These are phyloP conservation scores for Austrolebias charrua DNA, from an alignment of 2,797 vertebrate species.

Conservation along the genomic window DNA sequence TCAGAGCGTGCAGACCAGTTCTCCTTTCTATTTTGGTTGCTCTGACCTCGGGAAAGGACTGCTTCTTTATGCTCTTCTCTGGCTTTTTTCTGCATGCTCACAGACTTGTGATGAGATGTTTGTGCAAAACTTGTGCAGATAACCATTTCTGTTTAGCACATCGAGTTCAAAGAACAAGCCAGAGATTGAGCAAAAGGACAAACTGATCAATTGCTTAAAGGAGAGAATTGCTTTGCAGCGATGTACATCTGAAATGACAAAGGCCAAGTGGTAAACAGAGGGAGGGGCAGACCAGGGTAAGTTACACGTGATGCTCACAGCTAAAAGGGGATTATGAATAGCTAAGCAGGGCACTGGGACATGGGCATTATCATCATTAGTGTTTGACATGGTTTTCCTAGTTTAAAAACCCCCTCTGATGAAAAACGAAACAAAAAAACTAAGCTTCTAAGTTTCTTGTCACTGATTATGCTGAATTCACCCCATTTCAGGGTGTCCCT, in stretches of 20 bases:
- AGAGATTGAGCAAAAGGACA: conserved; percentile 1
- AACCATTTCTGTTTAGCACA: neutral
- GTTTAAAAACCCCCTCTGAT: conserved; percentile 34
- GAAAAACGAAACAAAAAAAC: conserved; percentile 2
- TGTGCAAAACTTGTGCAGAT: conserved; percentile 9
- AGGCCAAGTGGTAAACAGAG: neutral
- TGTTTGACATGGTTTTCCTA: conserved; percentile 40
- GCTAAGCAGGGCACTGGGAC: conserved; percentile 64
- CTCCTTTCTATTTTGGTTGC: conserved; percentile 66
- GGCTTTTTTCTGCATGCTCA: conserved; percentile 25
- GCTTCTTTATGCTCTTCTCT: conserved; percentile 46
- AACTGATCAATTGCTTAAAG: neutral
- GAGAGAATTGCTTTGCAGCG: neutral
- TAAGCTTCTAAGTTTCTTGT: conserved; percentile 14
- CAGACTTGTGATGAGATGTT: conserved; percentile 19
- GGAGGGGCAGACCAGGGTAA: conserved; percentile 2
- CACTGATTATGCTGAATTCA: conserved; percentile 8
- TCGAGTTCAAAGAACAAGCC: neutral
- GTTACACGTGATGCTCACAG: conserved; percentile 36
- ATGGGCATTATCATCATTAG: conserved; percentile 45
- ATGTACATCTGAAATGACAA: conserved; percentile 14
- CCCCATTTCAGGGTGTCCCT: conserved; percentile 33
- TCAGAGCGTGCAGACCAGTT: conserved; percentile 62
- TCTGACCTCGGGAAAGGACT: conserved; percentile 53
- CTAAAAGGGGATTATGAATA: conserved; percentile 64